Conservation (phyloP, 2,113 vertebrate species). For the Bos taurus region DNA sequence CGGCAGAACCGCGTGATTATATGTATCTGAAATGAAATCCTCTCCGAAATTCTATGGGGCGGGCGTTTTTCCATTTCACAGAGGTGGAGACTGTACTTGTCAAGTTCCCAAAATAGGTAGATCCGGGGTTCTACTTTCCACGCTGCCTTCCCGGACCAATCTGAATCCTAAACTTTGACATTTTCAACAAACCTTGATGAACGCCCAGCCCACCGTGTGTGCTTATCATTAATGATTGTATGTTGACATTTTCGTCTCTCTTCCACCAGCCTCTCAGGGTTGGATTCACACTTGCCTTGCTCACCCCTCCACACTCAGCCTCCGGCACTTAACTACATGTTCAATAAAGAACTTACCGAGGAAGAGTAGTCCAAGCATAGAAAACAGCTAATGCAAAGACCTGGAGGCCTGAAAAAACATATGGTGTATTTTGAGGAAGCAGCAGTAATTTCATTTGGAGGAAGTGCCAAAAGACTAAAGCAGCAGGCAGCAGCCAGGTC, state of each 20-base stretch:
- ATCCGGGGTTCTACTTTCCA: neutral
- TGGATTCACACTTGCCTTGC: neutral
- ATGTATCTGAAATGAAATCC: neutral
- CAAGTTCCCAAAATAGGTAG: neutral
- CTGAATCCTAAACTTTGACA: neutral
- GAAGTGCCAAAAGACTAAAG: conserved; percentile 33
- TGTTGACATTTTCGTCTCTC: neutral
- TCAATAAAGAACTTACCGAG: neutral
- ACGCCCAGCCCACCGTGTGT: neutral
- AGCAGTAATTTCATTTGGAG: conserved; percentile 10
- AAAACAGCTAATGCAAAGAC: conserved; percentile 27
- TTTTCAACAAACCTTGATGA: neutral
- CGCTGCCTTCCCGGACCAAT: neutral
- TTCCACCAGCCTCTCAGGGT: neutral
- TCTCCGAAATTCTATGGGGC: neutral
- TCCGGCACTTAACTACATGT: neutral
- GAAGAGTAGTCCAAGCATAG: neutral
- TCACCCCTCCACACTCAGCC: neutral
- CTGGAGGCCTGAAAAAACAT: neutral
- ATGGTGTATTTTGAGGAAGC: neutral
- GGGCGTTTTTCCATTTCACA: neutral
- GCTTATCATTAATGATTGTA: neutral
- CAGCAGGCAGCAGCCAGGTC: neutral
- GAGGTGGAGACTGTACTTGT: neutral
- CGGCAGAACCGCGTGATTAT: neutral